These are phyloP conservation scores for Hydrotaea diabolus DNA, from an alignment of 2,888 invertebrate species.

Conservation along the genomic window DNA sequence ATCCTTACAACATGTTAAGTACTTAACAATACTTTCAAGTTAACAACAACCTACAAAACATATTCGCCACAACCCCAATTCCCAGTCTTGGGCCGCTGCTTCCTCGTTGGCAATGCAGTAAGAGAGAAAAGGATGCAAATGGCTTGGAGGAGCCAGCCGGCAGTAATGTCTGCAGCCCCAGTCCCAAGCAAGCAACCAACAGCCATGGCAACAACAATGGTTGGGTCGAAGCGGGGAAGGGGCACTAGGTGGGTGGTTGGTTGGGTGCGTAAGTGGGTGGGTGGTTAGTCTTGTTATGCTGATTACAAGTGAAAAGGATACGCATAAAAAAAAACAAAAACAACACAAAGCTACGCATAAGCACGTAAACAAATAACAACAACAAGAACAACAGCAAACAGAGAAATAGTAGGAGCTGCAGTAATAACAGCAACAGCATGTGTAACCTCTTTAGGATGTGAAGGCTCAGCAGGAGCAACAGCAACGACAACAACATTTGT, in stretches of 20 bases:
- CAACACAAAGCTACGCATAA: constrained; percentile 27
- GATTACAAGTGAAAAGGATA: constrained; percentile 36
- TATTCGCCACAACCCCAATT: background rate
- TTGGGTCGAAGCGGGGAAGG: too few relatives aligned
- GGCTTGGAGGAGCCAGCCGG: background rate
- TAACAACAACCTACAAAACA: constrained; percentile 47
- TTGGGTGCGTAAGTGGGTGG: background rate
- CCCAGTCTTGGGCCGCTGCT: background rate
- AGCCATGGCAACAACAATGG: constrained; percentile 3
- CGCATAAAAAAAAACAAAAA: constrained; percentile 26
- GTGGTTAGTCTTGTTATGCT: constrained; percentile 10
- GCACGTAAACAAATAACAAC: background rate
- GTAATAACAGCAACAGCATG: constrained; percentile 1
- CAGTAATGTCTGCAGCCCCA: background rate
- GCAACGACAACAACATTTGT: background rate
- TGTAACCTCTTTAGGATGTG: background rate
- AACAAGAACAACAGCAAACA: background rate
- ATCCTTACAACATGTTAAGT: constrained; percentile 68
- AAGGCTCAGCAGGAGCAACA: background rate
- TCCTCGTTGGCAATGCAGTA: background rate
- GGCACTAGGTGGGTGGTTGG: background rate
- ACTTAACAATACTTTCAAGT: constrained; percentile 68
- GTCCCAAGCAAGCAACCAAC: too few relatives aligned
- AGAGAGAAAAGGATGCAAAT: background rate
- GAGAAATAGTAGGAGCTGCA: background rate